Evolutionary conservation across 2,888 invertebrate species (phyloP), one percentile per base, ranked within the genome.

Genomic region (Synergus japonicus): DNA sequence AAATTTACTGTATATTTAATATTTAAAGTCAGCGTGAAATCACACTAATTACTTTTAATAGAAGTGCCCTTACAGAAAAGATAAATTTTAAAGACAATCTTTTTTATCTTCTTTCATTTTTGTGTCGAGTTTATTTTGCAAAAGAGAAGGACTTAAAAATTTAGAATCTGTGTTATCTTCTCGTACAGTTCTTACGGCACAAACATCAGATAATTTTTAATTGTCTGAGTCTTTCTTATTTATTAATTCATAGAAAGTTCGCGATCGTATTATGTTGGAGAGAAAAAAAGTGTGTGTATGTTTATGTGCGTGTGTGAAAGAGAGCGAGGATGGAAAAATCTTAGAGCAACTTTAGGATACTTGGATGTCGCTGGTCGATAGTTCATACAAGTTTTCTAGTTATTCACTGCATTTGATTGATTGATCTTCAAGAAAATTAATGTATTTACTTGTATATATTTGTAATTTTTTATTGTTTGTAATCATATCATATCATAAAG

Each of bases 321-420:
- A 12, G 18, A 4, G 60, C 10, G 12, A 22, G 12, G 22, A 12
- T 60, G 60, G 60, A 60, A 18, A 60, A 22, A 60, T 29, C 5
- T 29, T 60, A 18, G 29, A 18, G 60, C 12, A 60, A 60, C 29
- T 60, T 60, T 60, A 60, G 8, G 18, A 60, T 60, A 43, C 7
- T 66, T 77, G 77, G 43, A 67, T 46, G 29, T 82, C 76, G 81
- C 79, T 67, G 81, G 81, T 29, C 81, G 81, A 82, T 76, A 66
- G 46, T 46, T 67, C 12, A 43, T 49, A 49, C 29, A 22, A 69
- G 29, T 69, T 49, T 46, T n/a, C n/a, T 54, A n/a, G n/a, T 54
- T 54, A 54, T 54, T 54, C 9, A 18, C 54, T 54, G 54, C 54
- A 54, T 54, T n/a, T 54, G 54, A 54, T 54, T 54, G 29, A 54